phyloP scores from a whole-genome alignment of 2,113 vertebrate species.

The Nyctereutes procyonoides region DNA sequence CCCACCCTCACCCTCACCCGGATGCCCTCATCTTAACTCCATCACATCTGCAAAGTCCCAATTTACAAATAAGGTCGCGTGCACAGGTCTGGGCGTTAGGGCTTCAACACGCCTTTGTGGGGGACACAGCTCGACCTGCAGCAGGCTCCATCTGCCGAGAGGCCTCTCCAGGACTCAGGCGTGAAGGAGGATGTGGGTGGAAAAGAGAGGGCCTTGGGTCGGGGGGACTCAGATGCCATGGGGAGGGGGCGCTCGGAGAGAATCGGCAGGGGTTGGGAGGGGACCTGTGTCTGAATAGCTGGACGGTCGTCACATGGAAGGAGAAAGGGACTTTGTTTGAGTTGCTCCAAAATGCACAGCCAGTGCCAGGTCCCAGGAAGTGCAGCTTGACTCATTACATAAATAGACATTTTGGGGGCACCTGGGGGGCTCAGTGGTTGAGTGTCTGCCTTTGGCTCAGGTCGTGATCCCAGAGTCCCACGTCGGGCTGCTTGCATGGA shows the following conservation, averaged over 20 bases:
- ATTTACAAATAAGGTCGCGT: background rate
- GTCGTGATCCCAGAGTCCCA: no score
- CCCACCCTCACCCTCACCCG: fast-evolving
- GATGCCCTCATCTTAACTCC: background rate
- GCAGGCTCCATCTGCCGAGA: background rate
- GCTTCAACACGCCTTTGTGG: background rate
- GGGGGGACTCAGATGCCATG: fast-evolving
- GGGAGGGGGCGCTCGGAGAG: background rate
- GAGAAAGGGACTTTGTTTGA: background rate
- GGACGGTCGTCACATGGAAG: background rate
- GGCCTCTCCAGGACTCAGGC: no score
- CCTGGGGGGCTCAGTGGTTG: no score
- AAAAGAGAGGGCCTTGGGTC: background rate
- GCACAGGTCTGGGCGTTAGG: no score
- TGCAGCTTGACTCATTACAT: background rate
- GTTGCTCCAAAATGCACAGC: background rate
- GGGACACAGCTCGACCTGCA: fast-evolving
- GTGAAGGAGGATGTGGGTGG: background rate
- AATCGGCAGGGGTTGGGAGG: background rate
- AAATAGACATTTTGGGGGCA: background rate
- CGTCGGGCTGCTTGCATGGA: no score
- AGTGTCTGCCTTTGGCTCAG: no score
- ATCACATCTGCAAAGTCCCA: background rate
- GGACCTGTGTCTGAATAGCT: fast-evolving
- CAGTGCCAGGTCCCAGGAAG: background rate